Evolutionary conservation across 1,140 invertebrate genomes (phyloP).

Genomic region (Panonychus citri): DNA sequence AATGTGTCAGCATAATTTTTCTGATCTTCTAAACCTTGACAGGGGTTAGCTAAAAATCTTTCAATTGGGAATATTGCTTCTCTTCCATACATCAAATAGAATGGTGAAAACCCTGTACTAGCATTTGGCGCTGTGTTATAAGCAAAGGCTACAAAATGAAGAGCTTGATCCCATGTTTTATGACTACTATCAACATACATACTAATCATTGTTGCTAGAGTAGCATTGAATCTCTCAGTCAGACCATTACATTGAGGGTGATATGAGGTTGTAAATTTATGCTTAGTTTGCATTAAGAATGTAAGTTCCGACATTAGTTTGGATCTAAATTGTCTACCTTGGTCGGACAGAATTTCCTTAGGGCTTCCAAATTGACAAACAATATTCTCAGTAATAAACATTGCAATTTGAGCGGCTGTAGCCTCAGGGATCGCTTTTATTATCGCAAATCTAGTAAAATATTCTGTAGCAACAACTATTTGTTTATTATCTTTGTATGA

Average conservation of each 20-base stretch:
- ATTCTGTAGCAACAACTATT: slow-evolving; percentile 16
- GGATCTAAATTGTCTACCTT: slow-evolving; percentile 7
- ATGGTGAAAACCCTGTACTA: slow-evolving; percentile 21
- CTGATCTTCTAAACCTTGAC: no score
- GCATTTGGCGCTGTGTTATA: slow-evolving; percentile 25
- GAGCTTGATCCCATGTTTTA: slow-evolving; percentile 24
- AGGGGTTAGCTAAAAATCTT: no score
- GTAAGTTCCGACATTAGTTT: slow-evolving; percentile 1
- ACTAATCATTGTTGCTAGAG: slow-evolving; percentile 4
- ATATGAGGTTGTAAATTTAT: slow-evolving; percentile 2
- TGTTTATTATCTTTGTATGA: slow-evolving; percentile 16
- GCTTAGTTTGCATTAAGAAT: slow-evolving; percentile 1
- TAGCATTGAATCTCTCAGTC: slow-evolving; percentile 12
- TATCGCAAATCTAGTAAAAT: slow-evolving; percentile 19
- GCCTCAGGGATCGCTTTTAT: slow-evolving; percentile 14
- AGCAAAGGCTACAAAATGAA: slow-evolving; percentile 22
- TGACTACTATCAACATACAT: slow-evolving; percentile 19
- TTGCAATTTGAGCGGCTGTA: slow-evolving; percentile 14
- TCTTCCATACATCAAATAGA: slow-evolving; percentile 24
- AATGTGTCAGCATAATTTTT: no score
- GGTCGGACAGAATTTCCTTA: neutral
- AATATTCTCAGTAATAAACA: slow-evolving; percentile 14
- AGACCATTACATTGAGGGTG: slow-evolving; percentile 13
- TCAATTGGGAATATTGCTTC: slow-evolving; percentile 14
- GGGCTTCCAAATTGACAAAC: slow-evolving; percentile 11